A percentile compares a stretch with the other conserved stretches of the same genome.
phyloP scores from a whole-genome alignment of 53 echinoderm and acorn worm genomes.

The Pentamera pediparva region DNA sequence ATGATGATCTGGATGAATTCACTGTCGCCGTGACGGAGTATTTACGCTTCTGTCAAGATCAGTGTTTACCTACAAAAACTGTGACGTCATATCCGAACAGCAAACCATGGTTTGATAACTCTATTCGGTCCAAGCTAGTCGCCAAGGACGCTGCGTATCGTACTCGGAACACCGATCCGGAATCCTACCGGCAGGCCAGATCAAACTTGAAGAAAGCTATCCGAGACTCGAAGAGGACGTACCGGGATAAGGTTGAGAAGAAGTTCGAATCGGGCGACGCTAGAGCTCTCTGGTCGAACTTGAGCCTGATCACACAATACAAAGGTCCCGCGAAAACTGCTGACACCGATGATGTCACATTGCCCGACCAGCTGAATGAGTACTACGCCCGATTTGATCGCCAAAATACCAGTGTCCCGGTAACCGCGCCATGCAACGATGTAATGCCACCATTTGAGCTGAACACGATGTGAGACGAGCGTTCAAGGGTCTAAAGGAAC shows the following conservation, averaged over 20 bases:
- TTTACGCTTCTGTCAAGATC: conserved; percentile 31
- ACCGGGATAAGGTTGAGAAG: conserved; percentile 18
- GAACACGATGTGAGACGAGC: conserved; percentile 11
- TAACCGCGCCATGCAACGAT: conserved; percentile 1
- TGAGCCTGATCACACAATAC: conserved; percentile 34
- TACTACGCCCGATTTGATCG: conserved; percentile 44
- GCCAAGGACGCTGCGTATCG: conserved; percentile 35
- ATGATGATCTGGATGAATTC: conserved; percentile 17
- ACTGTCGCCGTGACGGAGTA: conserved; percentile 24
- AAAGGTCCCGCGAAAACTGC: not conserved
- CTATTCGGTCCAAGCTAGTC: conserved; percentile 18
- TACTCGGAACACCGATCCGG: conserved; percentile 15
- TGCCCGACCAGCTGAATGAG: conserved; percentile 38
- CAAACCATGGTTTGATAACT: conserved; percentile 14
- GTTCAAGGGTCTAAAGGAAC: conserved; percentile 6
- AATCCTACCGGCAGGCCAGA: conserved; percentile 29
- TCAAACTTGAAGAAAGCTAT: conserved; percentile 30
- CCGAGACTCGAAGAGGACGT: conserved; percentile 24
- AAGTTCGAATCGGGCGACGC: conserved; percentile 11
- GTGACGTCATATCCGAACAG: conserved; percentile 33
- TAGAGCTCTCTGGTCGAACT: conserved; percentile 40
- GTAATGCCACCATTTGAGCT: conserved; percentile 7
- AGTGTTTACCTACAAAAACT: conserved; percentile 41
- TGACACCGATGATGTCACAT: conserved; percentile 27
- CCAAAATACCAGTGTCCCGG: not conserved